These are phyloP conservation scores for Amniataba percoides DNA, from an alignment of 2,797 vertebrate genomes.

Conservation along the genomic window DNA sequence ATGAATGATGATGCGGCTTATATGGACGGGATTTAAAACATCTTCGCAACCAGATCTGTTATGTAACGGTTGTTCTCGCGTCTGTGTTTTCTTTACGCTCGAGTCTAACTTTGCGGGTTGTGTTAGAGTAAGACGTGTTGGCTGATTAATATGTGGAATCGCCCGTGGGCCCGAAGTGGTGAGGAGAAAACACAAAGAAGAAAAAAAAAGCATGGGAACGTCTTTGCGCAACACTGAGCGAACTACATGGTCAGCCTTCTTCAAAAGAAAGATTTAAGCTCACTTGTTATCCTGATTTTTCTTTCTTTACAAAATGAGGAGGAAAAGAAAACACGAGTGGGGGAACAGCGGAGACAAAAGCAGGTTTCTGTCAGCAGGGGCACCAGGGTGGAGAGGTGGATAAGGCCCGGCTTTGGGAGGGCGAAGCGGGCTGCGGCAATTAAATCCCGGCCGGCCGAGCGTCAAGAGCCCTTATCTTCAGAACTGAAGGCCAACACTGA, in stretches of 20 bases:
- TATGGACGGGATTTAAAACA: constrained; percentile 7
- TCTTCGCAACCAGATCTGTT: constrained; percentile 39
- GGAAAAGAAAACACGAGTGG: constrained; percentile 64
- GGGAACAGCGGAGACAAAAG: constrained; percentile 61
- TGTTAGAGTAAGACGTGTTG: constrained; percentile 57
- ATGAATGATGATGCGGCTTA: constrained; percentile 28
- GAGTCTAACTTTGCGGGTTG: constrained; percentile 39
- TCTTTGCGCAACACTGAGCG: constrained; percentile 42
- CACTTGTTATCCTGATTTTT: constrained; percentile 36
- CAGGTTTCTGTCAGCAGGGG: constrained; percentile 69
- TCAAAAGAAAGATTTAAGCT: constrained; percentile 49
- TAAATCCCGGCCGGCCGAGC: constrained; percentile 74
- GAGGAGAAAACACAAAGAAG: constrained; percentile 18
- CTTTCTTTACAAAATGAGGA: constrained; percentile 61
- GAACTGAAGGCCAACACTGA: constrained; percentile 68
- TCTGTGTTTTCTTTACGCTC: constrained; percentile 50
- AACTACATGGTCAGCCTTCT: constrained; percentile 28
- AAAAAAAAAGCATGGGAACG: constrained; percentile 35
- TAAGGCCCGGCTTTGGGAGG: constrained; percentile 62
- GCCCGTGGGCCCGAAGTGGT: constrained; percentile 22
- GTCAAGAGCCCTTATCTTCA: constrained; percentile 80
- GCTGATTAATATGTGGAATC: constrained; percentile 54
- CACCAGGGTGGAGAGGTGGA: constrained; percentile 55
- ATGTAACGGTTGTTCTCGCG: constrained; percentile 19
- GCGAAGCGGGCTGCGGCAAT: constrained; percentile 72